phyloP scores from a whole-genome alignment of 2,113 vertebrate genomes.

The Setophaga kirtlandii region DNA sequence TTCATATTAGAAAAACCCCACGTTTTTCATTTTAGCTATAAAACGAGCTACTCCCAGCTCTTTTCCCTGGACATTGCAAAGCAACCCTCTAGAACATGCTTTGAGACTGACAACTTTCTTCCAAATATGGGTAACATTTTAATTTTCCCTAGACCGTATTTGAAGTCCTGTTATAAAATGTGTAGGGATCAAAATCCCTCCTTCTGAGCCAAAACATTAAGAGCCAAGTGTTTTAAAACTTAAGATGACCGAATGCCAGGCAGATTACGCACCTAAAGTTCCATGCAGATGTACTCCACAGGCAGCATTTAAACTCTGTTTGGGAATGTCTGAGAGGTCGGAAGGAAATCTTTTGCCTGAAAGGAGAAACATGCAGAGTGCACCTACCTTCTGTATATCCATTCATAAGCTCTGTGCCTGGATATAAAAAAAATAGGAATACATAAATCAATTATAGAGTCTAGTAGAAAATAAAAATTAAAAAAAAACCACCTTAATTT shows the following conservation, averaged over 20 bases:
- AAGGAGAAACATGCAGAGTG: constrained; percentile 49
- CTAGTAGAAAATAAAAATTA: background rate
- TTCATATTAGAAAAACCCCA: background rate
- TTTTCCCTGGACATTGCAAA: background rate
- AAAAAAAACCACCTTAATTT: background rate
- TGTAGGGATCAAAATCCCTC: constrained; percentile 42
- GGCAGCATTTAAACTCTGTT: constrained; percentile 49
- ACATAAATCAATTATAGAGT: constrained; percentile 26
- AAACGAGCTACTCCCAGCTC: background rate
- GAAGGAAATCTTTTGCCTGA: constrained; percentile 62
- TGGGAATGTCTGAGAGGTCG: constrained; percentile 54
- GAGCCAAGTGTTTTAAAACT: constrained; percentile 52
- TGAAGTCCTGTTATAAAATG: constrained; percentile 55
- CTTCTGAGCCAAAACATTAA: constrained; percentile 51
- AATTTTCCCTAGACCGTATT: constrained; percentile 58
- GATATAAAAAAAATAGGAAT: constrained; percentile 46
- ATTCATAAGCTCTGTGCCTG: constrained; percentile 49
- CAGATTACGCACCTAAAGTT: constrained; percentile 58
- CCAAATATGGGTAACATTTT: constrained; percentile 45
- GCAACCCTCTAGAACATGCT: constrained; percentile 16
- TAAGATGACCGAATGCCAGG: constrained; percentile 43
- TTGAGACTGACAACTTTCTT: constrained; percentile 35
- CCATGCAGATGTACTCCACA: constrained; percentile 44
- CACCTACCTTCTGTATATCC: constrained; percentile 36
- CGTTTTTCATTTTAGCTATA: constrained; percentile 15